phyloP scores from a whole-genome alignment of 2,797 vertebrate genomes.

The Lacerta bilineata region DNA sequence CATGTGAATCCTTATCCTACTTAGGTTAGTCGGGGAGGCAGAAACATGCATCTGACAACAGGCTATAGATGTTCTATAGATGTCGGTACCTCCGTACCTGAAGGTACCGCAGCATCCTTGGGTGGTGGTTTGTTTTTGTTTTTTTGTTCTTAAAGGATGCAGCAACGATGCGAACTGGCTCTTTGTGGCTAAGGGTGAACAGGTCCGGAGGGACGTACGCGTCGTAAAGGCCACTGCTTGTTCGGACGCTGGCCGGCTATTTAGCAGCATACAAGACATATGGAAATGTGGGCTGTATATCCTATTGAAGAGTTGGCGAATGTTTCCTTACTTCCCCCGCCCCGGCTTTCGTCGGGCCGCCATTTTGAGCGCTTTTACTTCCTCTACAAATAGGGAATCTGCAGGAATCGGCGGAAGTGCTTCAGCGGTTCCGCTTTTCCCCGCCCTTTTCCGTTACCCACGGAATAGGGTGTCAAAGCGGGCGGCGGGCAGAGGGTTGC shows the following conservation, averaged over 20 bases:
- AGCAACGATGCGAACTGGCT: not conserved
- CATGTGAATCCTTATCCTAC: not conserved
- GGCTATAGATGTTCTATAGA: not conserved
- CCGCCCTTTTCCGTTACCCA: not conserved
- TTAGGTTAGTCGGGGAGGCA: not conserved
- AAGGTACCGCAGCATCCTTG: too few species aligned
- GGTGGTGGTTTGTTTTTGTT: too few species aligned
- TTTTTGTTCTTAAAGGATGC: too few species aligned
- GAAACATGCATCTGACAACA: not conserved
- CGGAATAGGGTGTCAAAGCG: not conserved
- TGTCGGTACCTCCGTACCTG: not conserved
- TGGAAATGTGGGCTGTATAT: too few species aligned
- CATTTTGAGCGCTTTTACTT: constrained; percentile 4
- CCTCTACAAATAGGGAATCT: not conserved
- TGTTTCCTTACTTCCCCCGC: too few species aligned
- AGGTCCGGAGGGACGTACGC: not conserved
- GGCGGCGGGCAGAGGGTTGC: not conserved
- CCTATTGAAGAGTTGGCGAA: too few species aligned
- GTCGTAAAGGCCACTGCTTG: not conserved
- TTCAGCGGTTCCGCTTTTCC: not conserved
- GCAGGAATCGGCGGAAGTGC: not conserved
- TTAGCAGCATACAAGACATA: too few species aligned
- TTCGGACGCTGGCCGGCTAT: too few species aligned
- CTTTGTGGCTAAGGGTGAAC: not conserved
- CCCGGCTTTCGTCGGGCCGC: not conserved